Evolutionary conservation across 2,888 invertebrate genomes (phyloP), one percentile per base, ranked within the genome.

Genomic region (Apamea epomidion): DNA sequence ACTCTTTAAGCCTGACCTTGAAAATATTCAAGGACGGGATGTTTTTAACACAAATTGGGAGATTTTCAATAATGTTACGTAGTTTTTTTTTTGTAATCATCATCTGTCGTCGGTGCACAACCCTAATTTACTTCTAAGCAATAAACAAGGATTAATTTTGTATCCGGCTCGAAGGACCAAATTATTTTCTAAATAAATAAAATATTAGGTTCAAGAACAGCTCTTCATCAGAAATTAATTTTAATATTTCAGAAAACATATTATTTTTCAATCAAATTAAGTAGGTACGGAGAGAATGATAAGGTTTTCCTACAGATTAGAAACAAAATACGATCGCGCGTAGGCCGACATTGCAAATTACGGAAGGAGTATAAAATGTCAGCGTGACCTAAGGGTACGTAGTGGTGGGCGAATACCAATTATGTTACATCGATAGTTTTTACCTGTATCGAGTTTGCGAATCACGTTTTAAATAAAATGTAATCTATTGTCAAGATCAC

Each of bases 311-410:
- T 8, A 67, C 32, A 58, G 42, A 62, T 80, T 25, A n/a, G 42
- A 74, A 78, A 83, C 78, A 74, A 78, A 81, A 78, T 67, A 83
- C 69, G 73, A 71, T 60, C 51, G 45, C 51, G 64, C 75, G 71
- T 73, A 76, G 85, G 76, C 42, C 42, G 74, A 67, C 45, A 78
- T 65, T 65, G 65, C 75, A 76, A 87, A 84, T 60, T 74, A 84
- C 76, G 37, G 64, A 54, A 51, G 62, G 48, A 62, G 65, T 67
- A 74, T 80, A 67, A 87, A 80, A 83, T 88, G 83, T 75, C 83
- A 88, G 51, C 67, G 70, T 88, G 80, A 86, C 86, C 83, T 87
- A 86, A 81, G 2, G 45, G 21, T 64, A 21, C 12, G 16, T 54
- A 81, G 70, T 77, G 76, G 58, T 80, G 68, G 29, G 62, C 42